Percentiles rank a stretch among this genome's conserved stretches.
These are phyloP conservation scores for Oxystoma pomonae DNA, from an alignment of 2,888 invertebrate species.

Conservation along the genomic window DNA sequence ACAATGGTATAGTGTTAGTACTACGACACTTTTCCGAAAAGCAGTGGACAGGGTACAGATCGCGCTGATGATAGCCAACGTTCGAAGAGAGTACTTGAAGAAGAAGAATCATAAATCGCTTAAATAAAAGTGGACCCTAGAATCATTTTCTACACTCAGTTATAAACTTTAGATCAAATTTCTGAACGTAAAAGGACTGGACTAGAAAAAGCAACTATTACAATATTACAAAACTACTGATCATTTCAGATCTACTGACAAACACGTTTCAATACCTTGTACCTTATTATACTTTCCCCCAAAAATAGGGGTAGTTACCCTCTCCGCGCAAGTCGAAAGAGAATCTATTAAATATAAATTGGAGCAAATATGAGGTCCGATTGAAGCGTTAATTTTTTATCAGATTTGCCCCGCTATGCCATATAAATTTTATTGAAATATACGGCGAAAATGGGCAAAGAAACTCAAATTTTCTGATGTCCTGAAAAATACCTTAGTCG, in stretches of 20 bases:
- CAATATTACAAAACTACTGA: background rate
- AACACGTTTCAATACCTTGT: background rate
- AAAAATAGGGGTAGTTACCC: background rate
- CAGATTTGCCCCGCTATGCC: background rate
- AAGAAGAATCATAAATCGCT: too few relatives aligned
- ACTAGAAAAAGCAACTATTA: too few relatives aligned
- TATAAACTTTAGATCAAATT: too few relatives aligned
- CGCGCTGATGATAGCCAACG: too few relatives aligned
- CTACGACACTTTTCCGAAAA: too few relatives aligned
- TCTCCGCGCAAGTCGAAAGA: background rate
- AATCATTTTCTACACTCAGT: too few relatives aligned
- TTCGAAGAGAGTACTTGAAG: too few relatives aligned
- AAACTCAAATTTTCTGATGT: background rate
- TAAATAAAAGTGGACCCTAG: too few relatives aligned
- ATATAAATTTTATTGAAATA: background rate
- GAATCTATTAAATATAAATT: background rate
- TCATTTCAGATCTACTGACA: background rate
- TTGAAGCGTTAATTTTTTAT: background rate
- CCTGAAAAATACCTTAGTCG: too few relatives aligned
- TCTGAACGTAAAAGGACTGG: too few relatives aligned
- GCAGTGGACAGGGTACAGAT: too few relatives aligned
- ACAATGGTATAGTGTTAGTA: too few relatives aligned
- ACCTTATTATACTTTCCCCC: background rate
- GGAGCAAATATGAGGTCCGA: background rate
- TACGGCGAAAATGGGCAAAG: background rate